These are phyloP conservation scores for Morelia viridis DNA, from an alignment of 2,797 vertebrate genomes.

Conservation along the genomic window DNA sequence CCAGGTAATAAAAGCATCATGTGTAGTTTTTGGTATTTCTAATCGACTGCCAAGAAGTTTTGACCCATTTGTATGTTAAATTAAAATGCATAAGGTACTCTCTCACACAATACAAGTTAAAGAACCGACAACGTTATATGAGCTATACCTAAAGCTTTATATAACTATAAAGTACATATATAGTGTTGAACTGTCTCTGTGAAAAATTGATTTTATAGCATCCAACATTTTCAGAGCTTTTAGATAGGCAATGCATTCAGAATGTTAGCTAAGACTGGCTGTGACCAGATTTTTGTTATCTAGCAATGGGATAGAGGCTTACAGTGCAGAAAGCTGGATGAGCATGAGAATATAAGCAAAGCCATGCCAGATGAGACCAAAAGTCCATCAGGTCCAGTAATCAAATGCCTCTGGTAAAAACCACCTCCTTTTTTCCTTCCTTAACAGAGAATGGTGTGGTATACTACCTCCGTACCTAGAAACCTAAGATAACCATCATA, in stretches of 20 bases:
- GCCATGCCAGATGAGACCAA: neutral
- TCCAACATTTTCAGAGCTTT: neutral
- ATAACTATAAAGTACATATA: neutral
- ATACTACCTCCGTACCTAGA: neutral
- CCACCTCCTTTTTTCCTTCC: neutral
- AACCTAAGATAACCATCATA: neutral
- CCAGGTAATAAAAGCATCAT: neutral
- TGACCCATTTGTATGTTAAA: neutral
- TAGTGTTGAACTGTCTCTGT: neutral
- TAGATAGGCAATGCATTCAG: neutral
- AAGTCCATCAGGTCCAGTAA: neutral
- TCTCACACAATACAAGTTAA: neutral
- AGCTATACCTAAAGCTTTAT: accelerated
- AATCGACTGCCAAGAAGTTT: conserved; percentile 9
- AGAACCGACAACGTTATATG: accelerated
- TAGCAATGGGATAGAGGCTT: neutral
- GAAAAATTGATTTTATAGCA: neutral
- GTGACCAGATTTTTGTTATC: neutral
- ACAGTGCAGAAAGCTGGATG: neutral
- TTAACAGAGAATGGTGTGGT: neutral
- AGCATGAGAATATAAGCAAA: neutral
- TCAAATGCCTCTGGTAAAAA: neutral
- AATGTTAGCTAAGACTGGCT: neutral
- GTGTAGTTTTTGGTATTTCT: neutral
- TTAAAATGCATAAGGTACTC: neutral